Percentiles rank a stretch among this genome's conserved stretches.
Evolutionary conservation across 2,888 invertebrate species (phyloP).

Genomic region (Andrena camellia): DNA sequence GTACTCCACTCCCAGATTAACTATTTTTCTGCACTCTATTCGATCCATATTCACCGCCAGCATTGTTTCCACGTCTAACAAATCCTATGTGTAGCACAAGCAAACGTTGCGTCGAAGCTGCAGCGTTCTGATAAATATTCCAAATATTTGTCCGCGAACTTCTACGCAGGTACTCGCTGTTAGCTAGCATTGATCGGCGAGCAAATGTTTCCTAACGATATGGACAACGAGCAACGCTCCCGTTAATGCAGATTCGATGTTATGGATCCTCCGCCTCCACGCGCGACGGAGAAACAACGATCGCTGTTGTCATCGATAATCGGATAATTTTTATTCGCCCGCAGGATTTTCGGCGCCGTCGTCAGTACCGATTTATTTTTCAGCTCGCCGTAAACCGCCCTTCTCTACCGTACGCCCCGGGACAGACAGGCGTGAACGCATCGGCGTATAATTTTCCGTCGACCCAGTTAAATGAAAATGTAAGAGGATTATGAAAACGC

Average conservation of each 20-base stretch:
- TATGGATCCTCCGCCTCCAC: not conserved
- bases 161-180: not conserved
- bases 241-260: constrained; percentile 1
- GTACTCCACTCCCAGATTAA: too few relatives aligned
- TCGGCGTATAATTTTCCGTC: constrained; percentile 64
- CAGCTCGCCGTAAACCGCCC: not conserved
- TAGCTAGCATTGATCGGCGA: not conserved
- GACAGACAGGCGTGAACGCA: constrained; percentile 35
- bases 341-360: not conserved
- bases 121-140: constrained; percentile 7
- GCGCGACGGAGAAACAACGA: not conserved
- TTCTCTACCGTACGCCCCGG: not conserved
- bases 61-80: too few relatives aligned
- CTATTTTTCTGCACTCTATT: too few relatives aligned
- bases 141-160: constrained; percentile 15
- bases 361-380: constrained; percentile 38
- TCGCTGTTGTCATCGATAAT: not conserved
- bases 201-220: constrained; percentile 11
- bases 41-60: too few relatives aligned
- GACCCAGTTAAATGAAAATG: constrained; percentile 68
- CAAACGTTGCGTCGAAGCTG: not conserved
- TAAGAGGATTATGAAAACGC: constrained; percentile 70
- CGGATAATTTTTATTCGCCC: constrained; percentile 31
- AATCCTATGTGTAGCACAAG: too few relatives aligned
- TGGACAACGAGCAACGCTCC: not conserved